phyloP scores from a whole-genome alignment of 2,113 vertebrate species.

The Chionodraco myersi region DNA sequence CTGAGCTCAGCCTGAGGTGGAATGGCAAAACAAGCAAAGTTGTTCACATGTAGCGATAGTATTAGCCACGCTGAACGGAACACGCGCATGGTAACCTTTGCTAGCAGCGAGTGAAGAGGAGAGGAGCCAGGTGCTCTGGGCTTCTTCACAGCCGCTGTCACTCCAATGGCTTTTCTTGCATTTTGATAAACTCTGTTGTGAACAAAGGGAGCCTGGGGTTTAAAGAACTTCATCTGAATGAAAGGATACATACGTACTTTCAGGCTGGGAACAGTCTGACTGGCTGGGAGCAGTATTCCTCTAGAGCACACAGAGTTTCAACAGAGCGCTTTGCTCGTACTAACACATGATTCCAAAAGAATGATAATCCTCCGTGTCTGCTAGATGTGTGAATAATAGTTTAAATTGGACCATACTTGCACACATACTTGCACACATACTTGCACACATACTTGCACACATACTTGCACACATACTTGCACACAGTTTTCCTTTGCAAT shows the following conservation, averaged over 20 bases:
- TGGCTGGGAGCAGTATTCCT: neutral
- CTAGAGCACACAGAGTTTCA: neutral
- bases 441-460: neutral
- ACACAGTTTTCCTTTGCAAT: neutral
- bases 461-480: neutral
- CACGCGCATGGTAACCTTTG: constrained; percentile 59
- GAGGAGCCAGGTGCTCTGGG: constrained; percentile 62
- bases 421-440: too few species aligned
- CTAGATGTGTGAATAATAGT: neutral
- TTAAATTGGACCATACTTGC: neutral
- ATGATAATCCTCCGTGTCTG: neutral
- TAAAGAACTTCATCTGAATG: neutral
- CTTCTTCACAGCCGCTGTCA: constrained; percentile 63
- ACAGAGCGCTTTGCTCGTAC: neutral
- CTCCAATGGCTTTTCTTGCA: constrained; percentile 57
- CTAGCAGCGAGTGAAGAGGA: constrained; percentile 48
- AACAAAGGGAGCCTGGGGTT: constrained; percentile 15
- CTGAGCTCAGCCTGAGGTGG: constrained; percentile 57
- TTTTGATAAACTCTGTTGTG: constrained; percentile 64
- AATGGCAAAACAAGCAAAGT: constrained; percentile 71
- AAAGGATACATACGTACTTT: neutral
- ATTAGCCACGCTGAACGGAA: constrained; percentile 56
- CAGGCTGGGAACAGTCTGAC: neutral
- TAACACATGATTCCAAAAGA: neutral
- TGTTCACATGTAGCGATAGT: constrained; percentile 66